A percentile compares a stretch with the other conserved stretches of the same genome.
Evolutionary conservation across 2,113 vertebrate species (phyloP).

Genomic region (Illadopsis cleaveri): DNA sequence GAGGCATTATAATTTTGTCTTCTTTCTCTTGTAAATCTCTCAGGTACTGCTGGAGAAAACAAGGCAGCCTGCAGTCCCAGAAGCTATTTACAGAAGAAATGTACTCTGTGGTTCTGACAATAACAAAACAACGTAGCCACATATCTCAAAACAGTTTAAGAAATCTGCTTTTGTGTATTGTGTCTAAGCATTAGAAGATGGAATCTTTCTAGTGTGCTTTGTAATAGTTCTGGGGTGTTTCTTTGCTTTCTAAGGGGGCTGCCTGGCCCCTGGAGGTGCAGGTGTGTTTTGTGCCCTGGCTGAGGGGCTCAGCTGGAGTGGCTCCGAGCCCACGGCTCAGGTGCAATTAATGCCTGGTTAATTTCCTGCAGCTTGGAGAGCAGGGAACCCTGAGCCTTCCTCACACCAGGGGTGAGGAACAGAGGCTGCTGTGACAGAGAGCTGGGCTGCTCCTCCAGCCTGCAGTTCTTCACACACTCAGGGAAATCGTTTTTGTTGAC

Average conservation of each 20-base stretch:
- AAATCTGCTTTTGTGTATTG: neutral
- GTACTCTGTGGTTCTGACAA: neutral
- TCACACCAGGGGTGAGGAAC: rapidly evolving
- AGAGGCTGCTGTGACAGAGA: rapidly evolving
- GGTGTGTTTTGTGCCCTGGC: rapidly evolving
- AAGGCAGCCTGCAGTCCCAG: neutral
- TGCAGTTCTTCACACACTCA: rapidly evolving
- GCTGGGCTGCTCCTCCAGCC: rapidly evolving
- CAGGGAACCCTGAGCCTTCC: rapidly evolving
- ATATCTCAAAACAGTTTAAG: neutral
- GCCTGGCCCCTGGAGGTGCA: no score
- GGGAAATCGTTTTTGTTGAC: rapidly evolving
- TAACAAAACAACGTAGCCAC: neutral
- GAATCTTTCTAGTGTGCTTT: neutral
- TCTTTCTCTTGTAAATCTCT: neutral
- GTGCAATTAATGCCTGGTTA: rapidly evolving
- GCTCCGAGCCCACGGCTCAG: no score
- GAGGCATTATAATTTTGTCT: neutral
- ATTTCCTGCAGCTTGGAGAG: neutral
- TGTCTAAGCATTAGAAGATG: neutral
- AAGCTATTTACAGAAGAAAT: neutral
- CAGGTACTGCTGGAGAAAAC: neutral
- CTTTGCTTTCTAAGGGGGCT: neutral
- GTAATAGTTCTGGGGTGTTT: neutral
- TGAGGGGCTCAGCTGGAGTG: rapidly evolving